These are phyloP conservation scores for Xenopus borealis DNA, from an alignment of 2,113 vertebrate genomes.

Conservation along the genomic window DNA sequence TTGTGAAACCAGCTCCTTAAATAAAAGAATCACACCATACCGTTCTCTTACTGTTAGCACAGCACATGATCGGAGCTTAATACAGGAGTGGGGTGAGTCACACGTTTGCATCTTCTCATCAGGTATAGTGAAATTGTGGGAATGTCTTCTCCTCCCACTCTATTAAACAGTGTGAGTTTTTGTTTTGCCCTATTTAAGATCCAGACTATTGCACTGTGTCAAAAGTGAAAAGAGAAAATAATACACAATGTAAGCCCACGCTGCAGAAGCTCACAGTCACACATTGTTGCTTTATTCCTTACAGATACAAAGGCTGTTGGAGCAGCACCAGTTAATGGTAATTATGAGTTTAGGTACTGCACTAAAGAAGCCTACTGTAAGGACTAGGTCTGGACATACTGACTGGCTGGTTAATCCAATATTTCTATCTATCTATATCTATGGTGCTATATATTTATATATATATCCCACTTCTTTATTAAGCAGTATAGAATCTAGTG, in stretches of 20 bases:
- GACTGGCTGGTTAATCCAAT: too few species aligned
- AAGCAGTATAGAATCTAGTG: too few species aligned
- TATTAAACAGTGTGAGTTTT: conserved; percentile 47
- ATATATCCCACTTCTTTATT: too few species aligned
- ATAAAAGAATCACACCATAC: conserved; percentile 52
- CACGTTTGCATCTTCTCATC: conserved; percentile 38
- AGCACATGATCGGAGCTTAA: conserved; percentile 51
- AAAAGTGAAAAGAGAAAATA: conserved; percentile 37
- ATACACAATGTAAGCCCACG: conserved; percentile 39
- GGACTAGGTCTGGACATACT: too few species aligned
- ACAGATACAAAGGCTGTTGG: conserved; percentile 31
- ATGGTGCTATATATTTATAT: too few species aligned
- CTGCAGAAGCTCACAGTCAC: conserved; percentile 23
- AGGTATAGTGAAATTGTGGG: conserved; percentile 42
- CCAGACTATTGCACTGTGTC: conserved; percentile 43
- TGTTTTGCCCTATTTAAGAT: conserved; percentile 44
- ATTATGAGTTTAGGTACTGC: too few species aligned
- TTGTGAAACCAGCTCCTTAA: conserved; percentile 55
- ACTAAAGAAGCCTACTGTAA: too few species aligned
- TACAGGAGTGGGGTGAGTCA: conserved; percentile 54
- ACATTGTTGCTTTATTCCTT: conserved; percentile 31
- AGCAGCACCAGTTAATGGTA: conserved; percentile 10
- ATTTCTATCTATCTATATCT: too few species aligned
- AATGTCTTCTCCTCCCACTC: conserved; percentile 44
- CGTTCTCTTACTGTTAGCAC: conserved; percentile 53